A percentile compares a stretch with the other conserved stretches of the same genome.
Evolutionary conservation across 1,140 invertebrate species (phyloP).

Genomic region (Aricia agestis): DNA sequence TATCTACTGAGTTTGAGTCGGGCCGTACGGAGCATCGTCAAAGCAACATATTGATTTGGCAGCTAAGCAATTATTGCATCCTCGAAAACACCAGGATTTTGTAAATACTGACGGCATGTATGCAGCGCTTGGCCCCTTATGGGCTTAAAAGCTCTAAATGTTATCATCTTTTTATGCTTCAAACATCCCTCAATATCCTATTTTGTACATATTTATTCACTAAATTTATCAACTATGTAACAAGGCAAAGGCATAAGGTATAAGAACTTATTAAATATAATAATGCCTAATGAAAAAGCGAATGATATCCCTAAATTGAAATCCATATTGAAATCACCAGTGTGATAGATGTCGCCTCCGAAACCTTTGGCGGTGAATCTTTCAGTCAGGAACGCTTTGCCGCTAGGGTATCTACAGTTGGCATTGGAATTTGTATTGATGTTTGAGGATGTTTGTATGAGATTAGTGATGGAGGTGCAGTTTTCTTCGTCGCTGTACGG

Average conservation of each 20-base stretch:
- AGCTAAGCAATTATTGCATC: no score
- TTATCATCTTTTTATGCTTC: no score
- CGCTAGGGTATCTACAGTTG: conserved; percentile 83
- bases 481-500: conserved; percentile 73
- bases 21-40: no score
- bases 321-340: conserved; percentile 81
- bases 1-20: no score
- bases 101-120: no score
- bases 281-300: conserved; percentile 87
- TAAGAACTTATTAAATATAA: conserved; percentile 89
- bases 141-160: no score
- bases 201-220: conserved; percentile 66
- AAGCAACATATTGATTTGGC: no score
- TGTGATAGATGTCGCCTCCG: conserved; percentile 77
- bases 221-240: conserved; percentile 93
- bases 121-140: no score
- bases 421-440: conserved; percentile 72
- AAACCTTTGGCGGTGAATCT: conserved; percentile 80
- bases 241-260: conserved; percentile 90
- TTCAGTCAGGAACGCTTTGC: conserved; percentile 84
- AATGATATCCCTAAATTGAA: conserved; percentile 89
- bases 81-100: no score
- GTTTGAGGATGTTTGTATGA: conserved; percentile 70
- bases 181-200: neutral
- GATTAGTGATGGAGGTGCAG: conserved; percentile 73